These are phyloP conservation scores for Hermetia illucens DNA, from an alignment of 1,140 invertebrate genomes.

Conservation along the genomic window DNA sequence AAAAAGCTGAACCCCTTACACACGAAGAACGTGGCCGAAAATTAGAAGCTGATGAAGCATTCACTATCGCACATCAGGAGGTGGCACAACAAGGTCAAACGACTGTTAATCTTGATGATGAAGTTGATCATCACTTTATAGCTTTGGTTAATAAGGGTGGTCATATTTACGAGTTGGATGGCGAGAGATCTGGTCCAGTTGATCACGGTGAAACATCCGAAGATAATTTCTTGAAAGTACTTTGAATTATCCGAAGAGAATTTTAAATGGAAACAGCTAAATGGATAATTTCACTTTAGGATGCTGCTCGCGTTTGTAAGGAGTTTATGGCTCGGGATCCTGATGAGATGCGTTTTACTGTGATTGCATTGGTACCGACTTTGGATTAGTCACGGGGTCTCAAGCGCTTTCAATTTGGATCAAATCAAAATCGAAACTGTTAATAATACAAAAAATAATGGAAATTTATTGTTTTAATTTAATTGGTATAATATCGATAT, in stretches of 20 bases:
- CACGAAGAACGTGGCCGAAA: slow-evolving; percentile 60
- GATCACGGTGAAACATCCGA: slow-evolving; percentile 64
- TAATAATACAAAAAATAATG: too few relatives aligned
- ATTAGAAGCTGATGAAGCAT: slow-evolving; percentile 52
- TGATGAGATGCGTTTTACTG: slow-evolving; percentile 69
- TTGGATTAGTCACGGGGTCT: too few relatives aligned
- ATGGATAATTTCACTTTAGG: slow-evolving; percentile 38
- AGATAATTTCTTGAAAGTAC: slow-evolving; percentile 57
- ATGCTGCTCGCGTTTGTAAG: slow-evolving; percentile 65
- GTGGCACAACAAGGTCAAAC: slow-evolving; percentile 84
- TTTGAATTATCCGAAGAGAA: too few relatives aligned
- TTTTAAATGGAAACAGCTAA: too few relatives aligned
- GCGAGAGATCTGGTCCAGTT: slow-evolving; percentile 69
- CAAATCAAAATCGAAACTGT: too few relatives aligned
- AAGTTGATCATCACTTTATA: slow-evolving; percentile 78
- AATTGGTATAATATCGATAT: too few relatives aligned
- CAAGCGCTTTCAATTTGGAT: too few relatives aligned
- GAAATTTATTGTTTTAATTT: too few relatives aligned
- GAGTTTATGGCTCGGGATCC: slow-evolving; percentile 75
- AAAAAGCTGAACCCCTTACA: slow-evolving; percentile 48
- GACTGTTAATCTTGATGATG: slow-evolving; percentile 58
- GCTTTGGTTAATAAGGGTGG: slow-evolving; percentile 77
- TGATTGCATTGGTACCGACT: slow-evolving; percentile 50
- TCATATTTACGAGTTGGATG: slow-evolving; percentile 82
- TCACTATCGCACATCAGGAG: slow-evolving; percentile 70